Percentiles rank a stretch among this genome's conserved stretches.
These are phyloP conservation scores for Sparidentex hasta DNA, from an alignment of 2,797 vertebrate genomes.

Conservation along the genomic window DNA sequence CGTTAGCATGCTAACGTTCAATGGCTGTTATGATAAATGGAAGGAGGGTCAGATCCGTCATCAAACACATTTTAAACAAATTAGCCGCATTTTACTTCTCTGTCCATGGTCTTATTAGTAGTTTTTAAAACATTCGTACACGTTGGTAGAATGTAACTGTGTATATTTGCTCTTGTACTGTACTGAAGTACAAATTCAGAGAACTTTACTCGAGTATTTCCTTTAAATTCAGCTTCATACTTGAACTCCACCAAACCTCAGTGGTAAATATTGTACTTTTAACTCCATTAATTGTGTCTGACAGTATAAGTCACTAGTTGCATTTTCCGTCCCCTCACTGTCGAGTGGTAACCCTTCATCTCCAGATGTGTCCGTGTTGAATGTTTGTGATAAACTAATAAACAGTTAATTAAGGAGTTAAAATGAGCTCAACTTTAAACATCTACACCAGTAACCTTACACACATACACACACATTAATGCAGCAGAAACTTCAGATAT, in stretches of 20 bases:
- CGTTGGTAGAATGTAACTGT: background rate
- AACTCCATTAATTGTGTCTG: background rate
- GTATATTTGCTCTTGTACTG: background rate
- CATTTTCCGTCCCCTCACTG: too few relatives aligned
- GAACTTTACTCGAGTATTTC: background rate
- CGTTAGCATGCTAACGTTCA: background rate
- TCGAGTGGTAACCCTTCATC: too few relatives aligned
- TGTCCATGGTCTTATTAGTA: rapidly evolving
- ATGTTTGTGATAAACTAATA: too few relatives aligned
- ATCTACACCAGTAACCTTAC: too few relatives aligned
- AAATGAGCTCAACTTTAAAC: too few relatives aligned
- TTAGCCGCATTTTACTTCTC: rapidly evolving
- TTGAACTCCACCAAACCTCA: background rate
- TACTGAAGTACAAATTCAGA: background rate
- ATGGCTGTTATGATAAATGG: too few relatives aligned
- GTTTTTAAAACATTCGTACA: background rate
- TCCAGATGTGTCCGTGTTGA: background rate
- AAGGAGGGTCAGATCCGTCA: too few relatives aligned
- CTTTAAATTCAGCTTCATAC: background rate
- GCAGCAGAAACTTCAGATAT: too few relatives aligned
- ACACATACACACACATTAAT: too few relatives aligned
- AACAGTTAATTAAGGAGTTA: too few relatives aligned
- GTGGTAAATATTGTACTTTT: background rate
- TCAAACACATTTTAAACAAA: too few relatives aligned
- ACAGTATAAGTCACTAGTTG: background rate